These are phyloP conservation scores for Ceramica pisi DNA, from an alignment of 2,888 invertebrate genomes.

Conservation along the genomic window DNA sequence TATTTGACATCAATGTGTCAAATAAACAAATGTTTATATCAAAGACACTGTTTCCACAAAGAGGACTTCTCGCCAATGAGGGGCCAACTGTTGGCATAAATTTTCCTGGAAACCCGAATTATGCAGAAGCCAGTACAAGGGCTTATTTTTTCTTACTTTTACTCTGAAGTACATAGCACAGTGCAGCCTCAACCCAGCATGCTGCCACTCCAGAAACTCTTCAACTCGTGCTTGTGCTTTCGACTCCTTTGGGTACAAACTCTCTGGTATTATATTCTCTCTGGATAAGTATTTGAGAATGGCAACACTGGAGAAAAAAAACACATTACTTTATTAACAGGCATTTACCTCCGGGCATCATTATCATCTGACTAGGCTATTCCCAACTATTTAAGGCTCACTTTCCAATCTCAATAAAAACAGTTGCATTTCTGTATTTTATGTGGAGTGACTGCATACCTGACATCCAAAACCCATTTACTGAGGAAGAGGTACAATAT, in stretches of 20 bases:
- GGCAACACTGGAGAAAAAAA: slow-evolving; percentile 91
- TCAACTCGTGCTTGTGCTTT: slow-evolving; percentile 92
- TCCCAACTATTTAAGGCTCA: background rate
- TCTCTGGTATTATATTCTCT: slow-evolving; percentile 90
- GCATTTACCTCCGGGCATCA: background rate
- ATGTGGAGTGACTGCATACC: background rate
- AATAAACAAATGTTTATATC: too few relatives aligned
- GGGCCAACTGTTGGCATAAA: too few relatives aligned
- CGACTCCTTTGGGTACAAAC: slow-evolving; percentile 92
- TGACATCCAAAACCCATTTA: too few relatives aligned
- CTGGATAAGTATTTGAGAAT: slow-evolving; percentile 93
- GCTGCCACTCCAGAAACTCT: slow-evolving; percentile 95
- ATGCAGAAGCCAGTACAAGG: background rate
- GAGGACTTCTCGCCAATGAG: too few relatives aligned
- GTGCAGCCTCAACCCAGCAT: slow-evolving; percentile 91
- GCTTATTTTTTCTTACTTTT: slow-evolving; percentile 85
- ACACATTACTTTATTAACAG: slow-evolving; percentile 14
- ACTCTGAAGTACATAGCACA: slow-evolving; percentile 92
- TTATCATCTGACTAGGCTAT: background rate
- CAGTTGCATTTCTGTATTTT: background rate
- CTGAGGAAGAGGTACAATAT: too few relatives aligned
- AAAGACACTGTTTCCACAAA: too few relatives aligned
- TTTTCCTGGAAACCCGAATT: background rate
- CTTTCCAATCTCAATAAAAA: background rate
- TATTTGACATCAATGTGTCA: too few relatives aligned